phyloP scores from a whole-genome alignment of 2,113 vertebrate species.

The Macaca mulatta region DNA sequence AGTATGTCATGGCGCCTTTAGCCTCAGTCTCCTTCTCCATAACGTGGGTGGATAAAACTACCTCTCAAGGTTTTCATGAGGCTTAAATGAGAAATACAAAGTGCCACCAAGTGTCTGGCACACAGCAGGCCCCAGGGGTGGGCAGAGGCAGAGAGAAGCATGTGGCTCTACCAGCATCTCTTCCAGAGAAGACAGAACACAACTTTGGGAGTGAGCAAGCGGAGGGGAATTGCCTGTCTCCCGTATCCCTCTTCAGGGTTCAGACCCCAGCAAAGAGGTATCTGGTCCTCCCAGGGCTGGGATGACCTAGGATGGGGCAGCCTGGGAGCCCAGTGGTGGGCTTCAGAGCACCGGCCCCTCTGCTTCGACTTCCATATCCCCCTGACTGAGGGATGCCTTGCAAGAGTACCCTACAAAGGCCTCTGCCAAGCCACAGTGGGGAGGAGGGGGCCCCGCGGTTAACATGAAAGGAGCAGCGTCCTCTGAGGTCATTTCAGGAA shows the following conservation, averaged over 20 bases:
- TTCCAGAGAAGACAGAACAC: background rate
- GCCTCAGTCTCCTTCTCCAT: background rate
- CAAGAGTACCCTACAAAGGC: accelerated
- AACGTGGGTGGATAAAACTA: accelerated
- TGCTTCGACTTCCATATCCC: background rate
- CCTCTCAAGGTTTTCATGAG: accelerated
- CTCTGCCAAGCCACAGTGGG: background rate
- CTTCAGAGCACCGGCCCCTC: accelerated
- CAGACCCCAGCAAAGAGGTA: background rate
- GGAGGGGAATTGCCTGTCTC: background rate
- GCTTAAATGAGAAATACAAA: background rate
- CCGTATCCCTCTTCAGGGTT: too few species aligned
- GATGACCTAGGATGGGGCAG: too few species aligned
- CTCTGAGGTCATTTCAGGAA: background rate
- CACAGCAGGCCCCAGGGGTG: accelerated
- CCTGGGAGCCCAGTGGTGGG: too few species aligned
- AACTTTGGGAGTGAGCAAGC: background rate
- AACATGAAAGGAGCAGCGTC: background rate
- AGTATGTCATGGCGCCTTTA: accelerated
- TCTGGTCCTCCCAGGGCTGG: background rate
- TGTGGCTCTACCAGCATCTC: background rate
- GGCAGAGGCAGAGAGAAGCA: background rate
- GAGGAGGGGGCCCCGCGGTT: background rate
- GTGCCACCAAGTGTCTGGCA: background rate
- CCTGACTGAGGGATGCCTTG: background rate